Conservation (phyloP, 92 coral and sea anemone genomes). For the Palythoa heliodiscus region DNA sequence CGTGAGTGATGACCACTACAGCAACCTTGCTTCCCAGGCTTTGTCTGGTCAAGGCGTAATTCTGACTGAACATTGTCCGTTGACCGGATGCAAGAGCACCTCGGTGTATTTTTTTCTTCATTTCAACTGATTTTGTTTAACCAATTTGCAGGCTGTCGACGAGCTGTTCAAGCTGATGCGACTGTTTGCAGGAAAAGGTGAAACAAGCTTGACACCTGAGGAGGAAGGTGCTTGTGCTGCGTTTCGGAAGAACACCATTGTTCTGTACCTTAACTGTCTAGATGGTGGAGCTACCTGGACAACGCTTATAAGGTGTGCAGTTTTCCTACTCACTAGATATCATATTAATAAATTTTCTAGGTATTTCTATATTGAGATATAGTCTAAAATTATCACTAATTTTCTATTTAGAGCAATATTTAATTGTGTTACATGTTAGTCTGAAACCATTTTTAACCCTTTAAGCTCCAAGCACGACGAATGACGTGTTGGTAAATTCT, state of each 20-base stretch:
- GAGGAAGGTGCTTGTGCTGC: slow-evolving; percentile 74
- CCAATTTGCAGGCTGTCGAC: slow-evolving; percentile 84
- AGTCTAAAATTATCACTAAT: too few relatives aligned
- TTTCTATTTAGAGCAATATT: too few relatives aligned
- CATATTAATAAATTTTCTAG: neutral
- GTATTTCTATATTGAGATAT: too few relatives aligned
- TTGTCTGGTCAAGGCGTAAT: too few relatives aligned
- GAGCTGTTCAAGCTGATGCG: slow-evolving; percentile 90
- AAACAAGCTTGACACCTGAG: slow-evolving; percentile 61
- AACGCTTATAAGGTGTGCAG: slow-evolving; percentile 80
- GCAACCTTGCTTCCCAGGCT: too few relatives aligned
- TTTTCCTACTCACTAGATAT: neutral
- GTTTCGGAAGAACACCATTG: slow-evolving; percentile 85
- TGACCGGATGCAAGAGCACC: too few relatives aligned
- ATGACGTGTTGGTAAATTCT: too few relatives aligned
- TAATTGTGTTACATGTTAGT: too few relatives aligned
- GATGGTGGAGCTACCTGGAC: slow-evolving; percentile 98
- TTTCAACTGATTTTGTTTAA: neutral
- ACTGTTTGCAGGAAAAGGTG: slow-evolving; percentile 84
- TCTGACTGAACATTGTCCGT: too few relatives aligned
- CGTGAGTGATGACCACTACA: too few relatives aligned
- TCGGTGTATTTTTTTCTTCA: neutral
- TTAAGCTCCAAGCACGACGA: too few relatives aligned
- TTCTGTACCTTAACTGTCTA: slow-evolving; percentile 86
- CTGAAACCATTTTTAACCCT: too few relatives aligned